These are phyloP conservation scores for Falco rusticolus DNA, from an alignment of 2,797 vertebrate species.

Conservation along the genomic window DNA sequence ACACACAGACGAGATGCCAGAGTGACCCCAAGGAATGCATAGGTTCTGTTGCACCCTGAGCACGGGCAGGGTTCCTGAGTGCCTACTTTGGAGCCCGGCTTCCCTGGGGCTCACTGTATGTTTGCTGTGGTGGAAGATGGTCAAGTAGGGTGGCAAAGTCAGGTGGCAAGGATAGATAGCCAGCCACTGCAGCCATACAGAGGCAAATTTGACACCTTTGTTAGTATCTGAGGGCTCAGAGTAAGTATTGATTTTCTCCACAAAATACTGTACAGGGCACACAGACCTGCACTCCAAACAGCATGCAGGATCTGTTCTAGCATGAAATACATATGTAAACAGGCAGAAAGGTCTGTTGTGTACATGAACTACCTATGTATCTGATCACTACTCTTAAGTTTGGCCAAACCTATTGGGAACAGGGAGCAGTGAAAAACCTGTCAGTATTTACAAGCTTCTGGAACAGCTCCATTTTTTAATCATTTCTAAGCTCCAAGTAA, in stretches of 20 bases:
- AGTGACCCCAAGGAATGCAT: accelerated
- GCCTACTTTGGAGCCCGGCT: neutral
- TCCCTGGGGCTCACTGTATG: accelerated
- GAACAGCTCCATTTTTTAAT: slow-evolving; percentile 31
- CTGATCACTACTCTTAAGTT: neutral
- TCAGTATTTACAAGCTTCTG: slow-evolving; percentile 28
- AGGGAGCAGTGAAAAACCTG: neutral
- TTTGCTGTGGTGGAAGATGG: neutral
- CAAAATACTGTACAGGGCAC: neutral
- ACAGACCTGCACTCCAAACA: neutral
- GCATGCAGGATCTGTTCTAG: accelerated
- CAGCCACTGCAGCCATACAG: neutral
- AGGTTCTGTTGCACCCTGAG: neutral
- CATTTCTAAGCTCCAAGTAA: slow-evolving; percentile 15
- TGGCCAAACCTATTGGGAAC: neutral
- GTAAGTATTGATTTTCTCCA: neutral
- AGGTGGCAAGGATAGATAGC: neutral
- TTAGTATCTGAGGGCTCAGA: neutral
- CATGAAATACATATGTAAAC: accelerated
- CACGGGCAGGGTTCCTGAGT: accelerated
- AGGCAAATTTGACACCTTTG: neutral
- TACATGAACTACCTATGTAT: neutral
- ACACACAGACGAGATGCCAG: neutral
- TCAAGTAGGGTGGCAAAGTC: neutral
- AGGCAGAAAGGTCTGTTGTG: neutral